Base-by-base conservation (phyloP, 2,888 invertebrate genomes). In the Malachius bipustulatus region DNA sequence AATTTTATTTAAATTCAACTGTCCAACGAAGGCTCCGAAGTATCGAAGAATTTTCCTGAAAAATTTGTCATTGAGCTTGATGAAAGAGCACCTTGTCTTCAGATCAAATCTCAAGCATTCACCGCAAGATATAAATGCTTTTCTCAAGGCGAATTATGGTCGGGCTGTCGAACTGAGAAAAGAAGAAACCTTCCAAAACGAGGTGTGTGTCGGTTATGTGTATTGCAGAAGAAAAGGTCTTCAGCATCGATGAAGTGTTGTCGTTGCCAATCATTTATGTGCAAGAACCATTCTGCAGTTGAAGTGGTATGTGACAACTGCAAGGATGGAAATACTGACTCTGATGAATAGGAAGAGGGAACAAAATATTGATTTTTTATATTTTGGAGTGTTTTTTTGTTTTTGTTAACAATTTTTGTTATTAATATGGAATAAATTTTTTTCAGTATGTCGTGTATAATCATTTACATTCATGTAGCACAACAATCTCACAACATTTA, bases 11-110 rank as follows among this genome's bases (percentile, higher is more conserved):
- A 34, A 43, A 36, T 35, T 36, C 37, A 33, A 33, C 36, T 36
- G 35, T 38, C 33, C 34, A 15, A 16, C 19, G 30, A 41, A 44
- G 37, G 32, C 29, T 39, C 39, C 38, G 16, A 36, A 36, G 24
- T 38, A 35, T 31, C 34, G 43, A 36, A 43, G 43, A 40, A 24
- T 40, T 32, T 46, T 47, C 30, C 26, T 43, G 11, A 43, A 46
- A 33, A 44, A 42, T 42, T 27, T 45, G 14, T 31, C 42, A 35
- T 37, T 45, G 19, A 38, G 37, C 30, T 32, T 47, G 24, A 44
- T 45, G 41, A 44, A 43, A 40, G 37, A 38, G 37, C 39, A 39
- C 24, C 36, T 46, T 24, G 32, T 24, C 34, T 26, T 32, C 33
- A 44, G 47, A 45, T 36, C 42, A 40, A 35, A 36, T 35, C 13